Evolutionary conservation across 2,888 invertebrate species (phyloP), one percentile per base, ranked within the genome.

Genomic region (Hedya salicella): DNA sequence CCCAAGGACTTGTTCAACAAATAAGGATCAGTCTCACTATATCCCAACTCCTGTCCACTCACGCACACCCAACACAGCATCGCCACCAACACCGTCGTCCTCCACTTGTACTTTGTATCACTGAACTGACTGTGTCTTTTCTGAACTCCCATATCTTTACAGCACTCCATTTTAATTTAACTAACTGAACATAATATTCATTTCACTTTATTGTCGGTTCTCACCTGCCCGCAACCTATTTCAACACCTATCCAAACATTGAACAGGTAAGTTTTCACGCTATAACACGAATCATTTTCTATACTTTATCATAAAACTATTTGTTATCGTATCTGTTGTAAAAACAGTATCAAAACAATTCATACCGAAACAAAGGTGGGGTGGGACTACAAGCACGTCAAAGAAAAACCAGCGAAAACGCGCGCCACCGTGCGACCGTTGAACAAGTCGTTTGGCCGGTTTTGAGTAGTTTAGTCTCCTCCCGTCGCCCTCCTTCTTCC

Each of bases 71-170:
- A 80, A 72, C 79, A 77, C 71, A 87, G 70, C 68, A 80, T 71
- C 62, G 83, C 71, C 74, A 86, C 75, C 67, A 81, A 70, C 74
- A 87, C 81, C 19, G 67, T 57, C 70, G 92, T 93, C 92, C 93
- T 89, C 93, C 93, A 93, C 85, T 92, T 93, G 70, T 92, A 90
- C 73, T 93, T 93, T 48, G 93, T 93, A 76, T 93, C 90, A 78
- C 92, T 86, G 75, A 92, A 93, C 79, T 92, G 92, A 76, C 92
- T 92, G 72, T 93, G 91, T 82, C 89, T 88, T 77, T 92, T 93
- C 75, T 86, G 90, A 69, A 92, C 81, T 70, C 89, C 90, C 89
- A 88, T 89, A 74, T 90, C 87, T 82, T 88, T 87, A 74, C 76
- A 84, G 76, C 86, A 87, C 81, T 88, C 82, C 87, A 87, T 86